Conservation (phyloP, 2,888 invertebrate species). For the Halictus ligatus region DNA sequence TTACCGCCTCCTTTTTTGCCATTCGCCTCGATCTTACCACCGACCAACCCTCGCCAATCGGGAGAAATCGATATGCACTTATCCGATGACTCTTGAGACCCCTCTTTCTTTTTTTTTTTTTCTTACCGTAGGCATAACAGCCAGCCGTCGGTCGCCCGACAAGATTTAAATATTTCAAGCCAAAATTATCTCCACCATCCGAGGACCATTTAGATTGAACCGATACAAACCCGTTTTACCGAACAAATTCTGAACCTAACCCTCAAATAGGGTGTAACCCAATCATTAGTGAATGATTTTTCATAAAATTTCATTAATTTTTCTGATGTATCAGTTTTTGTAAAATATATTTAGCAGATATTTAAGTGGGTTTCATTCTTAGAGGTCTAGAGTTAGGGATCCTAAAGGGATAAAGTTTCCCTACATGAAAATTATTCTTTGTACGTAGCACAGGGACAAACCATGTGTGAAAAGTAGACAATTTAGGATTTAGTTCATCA, state of each 20-base stretch:
- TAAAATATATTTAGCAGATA: not conserved
- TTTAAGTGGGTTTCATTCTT: not conserved
- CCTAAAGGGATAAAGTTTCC: no score
- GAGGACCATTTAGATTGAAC: not conserved
- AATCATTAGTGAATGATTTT: not conserved
- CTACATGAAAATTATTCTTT: no score
- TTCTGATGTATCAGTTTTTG: not conserved
- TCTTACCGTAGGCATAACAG: slow-evolving; percentile 43
- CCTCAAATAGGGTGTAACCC: not conserved
- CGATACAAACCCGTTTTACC: not conserved
- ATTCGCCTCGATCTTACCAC: slow-evolving; percentile 75
- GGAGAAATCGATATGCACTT: slow-evolving; percentile 80
- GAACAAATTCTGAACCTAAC: not conserved
- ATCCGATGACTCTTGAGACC: slow-evolving; percentile 72
- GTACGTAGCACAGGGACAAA: no score
- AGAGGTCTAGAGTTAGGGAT: no score
- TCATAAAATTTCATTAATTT: not conserved
- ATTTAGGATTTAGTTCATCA: not conserved
- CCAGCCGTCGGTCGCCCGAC: slow-evolving; percentile 32
- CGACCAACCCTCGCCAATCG: slow-evolving; percentile 68
- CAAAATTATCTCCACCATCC: not conserved
- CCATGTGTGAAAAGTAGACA: no score
- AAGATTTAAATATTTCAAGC: slow-evolving; percentile 29
- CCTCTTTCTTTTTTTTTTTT: slow-evolving; percentile 19
- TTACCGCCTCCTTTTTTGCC: slow-evolving; percentile 74